Base-by-base conservation (phyloP, 2,888 invertebrate species). In the Ormyrus pomaceus region DNA sequence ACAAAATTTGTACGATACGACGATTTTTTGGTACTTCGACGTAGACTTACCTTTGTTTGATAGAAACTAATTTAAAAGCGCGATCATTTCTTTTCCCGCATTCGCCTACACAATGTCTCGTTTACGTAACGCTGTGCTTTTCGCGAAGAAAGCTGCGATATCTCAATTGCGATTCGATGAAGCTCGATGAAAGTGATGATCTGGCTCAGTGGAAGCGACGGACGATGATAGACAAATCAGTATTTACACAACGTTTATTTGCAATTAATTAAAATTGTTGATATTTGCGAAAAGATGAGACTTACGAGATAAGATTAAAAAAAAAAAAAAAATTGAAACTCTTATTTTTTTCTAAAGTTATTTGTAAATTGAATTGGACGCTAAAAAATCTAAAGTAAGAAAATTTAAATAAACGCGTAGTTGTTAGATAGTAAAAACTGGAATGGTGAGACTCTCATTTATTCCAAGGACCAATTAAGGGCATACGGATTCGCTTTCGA, bases 381-480 rank as follows among this genome's bases (percentile, higher is more conserved):
- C 45, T 69, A 5, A 58, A 62, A 45, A 0, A 19, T 19, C 19
- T 19, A 19, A 19, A 19, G 19, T 19, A 19, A 19, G 19, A 55
- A 51, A 73, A 68, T 11, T 10, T 8, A 56, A 11, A 55, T 51
- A 70, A 58, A 50, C 19, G n/a, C 51, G 34, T 73, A 80, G 62
- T 58, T 65, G 53, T 45, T 77, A 81, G 64, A 62, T 74, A 77
- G 55, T 51, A 11, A 75, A 19, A 66, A 70, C 9, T n/a, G 65
- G 77, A 55, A 61, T 69, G 65, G 61, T 74, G 74, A 50, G 69
- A 70, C 64, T 68, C 76, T 81, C 79, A 69, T 76, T 19, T 76
- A 79, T 71, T 72, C 77, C 79, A 77, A 77, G 82, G 82, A 82
- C 79, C 82, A 82, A 82, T 77, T 71, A 62, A 73, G 79, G 82